Base-by-base conservation (phyloP, 2,888 invertebrate genomes). In the Scaptomyza caliginosa region DNA sequence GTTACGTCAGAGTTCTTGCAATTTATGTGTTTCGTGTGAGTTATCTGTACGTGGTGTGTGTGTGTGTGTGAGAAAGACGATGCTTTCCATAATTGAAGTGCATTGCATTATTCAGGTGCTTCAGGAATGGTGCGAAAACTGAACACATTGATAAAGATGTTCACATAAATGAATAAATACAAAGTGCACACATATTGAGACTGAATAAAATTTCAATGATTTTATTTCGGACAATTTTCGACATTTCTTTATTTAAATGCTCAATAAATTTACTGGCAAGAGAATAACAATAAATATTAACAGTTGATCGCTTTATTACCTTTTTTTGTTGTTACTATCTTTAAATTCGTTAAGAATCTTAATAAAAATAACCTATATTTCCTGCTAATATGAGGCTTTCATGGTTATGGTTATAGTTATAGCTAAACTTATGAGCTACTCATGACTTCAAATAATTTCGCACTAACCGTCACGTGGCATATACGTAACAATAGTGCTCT, bases 21-120 rank as follows among this genome's bases (percentile, higher is more conserved):
- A 67, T 63, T 63, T 67, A 63, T 70, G 24, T 52, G 13, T 36
- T 58, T 45, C 32, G 45, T 51, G n/a, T 62, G 60, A 67, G 43
- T 40, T 60, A 62, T 72, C 19, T 24, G 46, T 38, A 38, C 32
- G 26, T 6, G 0, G 0, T 6, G 45, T 17, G 16, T 16, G 34
- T 19, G 32, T 48, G 13, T 23, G 24, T 19, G 4, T 49, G 49
- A 13, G n/a, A 17, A 26, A 23, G 34, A 4, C 13, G 40, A 16
- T 49, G 21, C 16, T 36, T 50, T 49, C 16, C 32, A 58, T 51
- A 54, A 73, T 48, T 58, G 46, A 55, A 67, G 51, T 48, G 21
- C 28, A 11, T 21, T 58, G 64, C 38, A 74, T 74, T 32, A 68
- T 71, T 74, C 64, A 73, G 40, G 8, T 39, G 46, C 24, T 43